These are phyloP conservation scores for Spodoptera frugiperda DNA, from an alignment of 1,140 invertebrate genomes.

Conservation along the genomic window DNA sequence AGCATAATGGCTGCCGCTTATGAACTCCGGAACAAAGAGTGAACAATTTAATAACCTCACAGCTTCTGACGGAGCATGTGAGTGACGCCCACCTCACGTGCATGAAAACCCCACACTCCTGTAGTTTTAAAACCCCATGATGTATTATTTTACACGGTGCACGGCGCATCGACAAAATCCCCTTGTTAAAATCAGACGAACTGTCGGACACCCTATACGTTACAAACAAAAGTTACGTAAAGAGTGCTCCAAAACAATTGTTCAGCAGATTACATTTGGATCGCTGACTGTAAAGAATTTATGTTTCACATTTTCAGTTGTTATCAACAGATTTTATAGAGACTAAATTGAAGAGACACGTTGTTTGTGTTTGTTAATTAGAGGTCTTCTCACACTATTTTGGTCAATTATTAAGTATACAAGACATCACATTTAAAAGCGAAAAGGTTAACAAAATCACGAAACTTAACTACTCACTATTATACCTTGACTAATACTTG, in stretches of 20 bases:
- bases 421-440: too few species aligned
- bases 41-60: slow-evolving; percentile 15
- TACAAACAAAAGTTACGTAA: not conserved
- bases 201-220: not conserved
- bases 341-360: too few species aligned
- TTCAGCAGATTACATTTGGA: not conserved
- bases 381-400: too few species aligned
- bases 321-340: too few species aligned
- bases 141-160: not conserved
- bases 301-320: too few species aligned
- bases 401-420: too few species aligned
- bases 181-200: slow-evolving; percentile 12
- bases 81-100: not conserved
- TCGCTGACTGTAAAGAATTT: too few species aligned
- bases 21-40: not conserved
- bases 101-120: slow-evolving; percentile 7
- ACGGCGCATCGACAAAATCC: not conserved
- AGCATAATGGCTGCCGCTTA: too few species aligned
- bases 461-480: too few species aligned
- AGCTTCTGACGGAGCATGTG: slow-evolving; percentile 1
- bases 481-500: too few species aligned
- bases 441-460: too few species aligned
- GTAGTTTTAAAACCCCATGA: not conserved
- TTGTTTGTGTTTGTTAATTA: too few species aligned
- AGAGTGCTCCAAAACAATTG: not conserved